Base-by-base conservation (phyloP, 2,113 vertebrate species). In the Alces alces region DNA sequence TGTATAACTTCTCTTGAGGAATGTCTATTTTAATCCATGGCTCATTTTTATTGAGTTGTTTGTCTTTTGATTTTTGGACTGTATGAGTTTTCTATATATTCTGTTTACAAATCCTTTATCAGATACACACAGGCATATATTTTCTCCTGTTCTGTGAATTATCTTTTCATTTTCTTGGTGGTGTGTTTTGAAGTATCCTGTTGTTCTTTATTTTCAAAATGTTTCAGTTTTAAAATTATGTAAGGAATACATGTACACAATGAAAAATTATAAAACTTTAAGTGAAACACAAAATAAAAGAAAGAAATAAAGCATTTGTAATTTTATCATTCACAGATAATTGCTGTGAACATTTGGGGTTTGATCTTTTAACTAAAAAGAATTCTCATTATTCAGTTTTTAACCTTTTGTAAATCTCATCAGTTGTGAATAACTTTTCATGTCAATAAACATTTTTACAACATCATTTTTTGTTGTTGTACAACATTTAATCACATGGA, bases 351-450 rank as follows among this genome's bases (percentile, higher is more conserved):
- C 30, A 78, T 50, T 88, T 91, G 17, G 25, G n/a, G 33, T 50
- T 87, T 94, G 50, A 25, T 95, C 33, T 14, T 84, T 96, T 95
- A 79, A 47, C 47, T 84, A 87, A 89, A 96, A 83, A 57, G 55
- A 64, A 50, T 21, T 82, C 61, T 83, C 19, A 58, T 64, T 52
- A 60, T 64, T 78, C 43, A 80, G 54, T 84, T 90, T 76, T 94
- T 91, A 86, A 87, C 50, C 3, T 43, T 88, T 82, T 80, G 9
- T 60, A 78, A 83, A 54, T 84, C 28, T 94, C 25, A 54, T 70
- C 58, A n/a, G 23, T 66, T 92, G 50, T 86, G 30, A 64, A 47
- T 89, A 52, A 25, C 33, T 78, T 92, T 57, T 64, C 55, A 60
- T 73, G 17, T 86, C 19, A 58, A 57, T 89, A 88, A 61, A 64